phyloP scores from a whole-genome alignment of 2,888 invertebrate species.

The Drosophila barbarae region DNA sequence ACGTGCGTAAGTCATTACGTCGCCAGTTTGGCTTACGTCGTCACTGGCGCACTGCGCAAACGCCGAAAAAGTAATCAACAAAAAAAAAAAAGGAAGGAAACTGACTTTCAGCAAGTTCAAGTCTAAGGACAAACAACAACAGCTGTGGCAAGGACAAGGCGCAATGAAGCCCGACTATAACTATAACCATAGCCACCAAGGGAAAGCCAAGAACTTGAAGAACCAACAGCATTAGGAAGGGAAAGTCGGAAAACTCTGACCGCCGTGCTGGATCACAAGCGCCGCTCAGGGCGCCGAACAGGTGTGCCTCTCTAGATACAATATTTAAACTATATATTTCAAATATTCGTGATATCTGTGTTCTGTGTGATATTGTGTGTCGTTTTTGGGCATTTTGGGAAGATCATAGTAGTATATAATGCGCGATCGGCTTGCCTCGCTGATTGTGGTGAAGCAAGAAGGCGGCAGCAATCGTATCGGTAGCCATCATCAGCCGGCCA shows the following conservation, averaged over 20 bases:
- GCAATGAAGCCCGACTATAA: slow-evolving; percentile 46
- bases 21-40: slow-evolving; percentile 62
- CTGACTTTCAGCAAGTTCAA: slow-evolving; percentile 59
- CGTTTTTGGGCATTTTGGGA: slow-evolving; percentile 15
- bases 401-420: slow-evolving; percentile 60
- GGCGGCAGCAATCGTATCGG: slow-evolving; percentile 49
- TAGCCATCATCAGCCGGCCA: slow-evolving; percentile 41
- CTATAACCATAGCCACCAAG: slow-evolving; percentile 38
- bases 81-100: slow-evolving; percentile 3
- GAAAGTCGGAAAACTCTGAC: slow-evolving; percentile 7
- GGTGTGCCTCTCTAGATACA: slow-evolving; percentile 76
- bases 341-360: slow-evolving; percentile 24
- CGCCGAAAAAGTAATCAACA: slow-evolving; percentile 30
- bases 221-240: slow-evolving; percentile 16
- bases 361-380: slow-evolving; percentile 38
- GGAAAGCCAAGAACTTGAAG: slow-evolving; percentile 11
- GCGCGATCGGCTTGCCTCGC: slow-evolving; percentile 80
- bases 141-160: slow-evolving; percentile 42
- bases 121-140: slow-evolving; percentile 67
- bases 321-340: not conserved
- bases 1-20: slow-evolving; percentile 72
- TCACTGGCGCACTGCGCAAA: slow-evolving; percentile 58
- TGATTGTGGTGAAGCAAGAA: slow-evolving; percentile 80
- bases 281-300: slow-evolving; percentile 75
- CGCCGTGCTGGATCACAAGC: slow-evolving; percentile 78